Base-by-base conservation (phyloP, 2,113 vertebrate species). In the pig (Sus scrofa) region DNA sequence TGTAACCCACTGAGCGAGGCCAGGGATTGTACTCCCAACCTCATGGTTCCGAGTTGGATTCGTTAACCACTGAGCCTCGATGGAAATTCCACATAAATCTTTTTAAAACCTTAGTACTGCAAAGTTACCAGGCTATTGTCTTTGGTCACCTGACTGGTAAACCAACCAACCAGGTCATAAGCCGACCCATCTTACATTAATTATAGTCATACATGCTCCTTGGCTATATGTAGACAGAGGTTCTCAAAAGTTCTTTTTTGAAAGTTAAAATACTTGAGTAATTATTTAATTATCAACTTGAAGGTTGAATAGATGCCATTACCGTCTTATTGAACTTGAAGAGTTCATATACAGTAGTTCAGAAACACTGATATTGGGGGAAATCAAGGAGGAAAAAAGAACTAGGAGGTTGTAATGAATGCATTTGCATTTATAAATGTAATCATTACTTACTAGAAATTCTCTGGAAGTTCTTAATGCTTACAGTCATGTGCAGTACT, bases 271-370 rank as follows among this genome's bases (percentile, higher is more conserved):
- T 79, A 71, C 34, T 71, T 68, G 85, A 65, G 37, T 91, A 62
- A 65, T 81, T 91, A 87, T 78, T 94, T 87, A 94, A 84, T 58
- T 91, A 62, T 30, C 62, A 14, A 39, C 30, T 81, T 84, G 92
- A 84, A 86, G 71, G 68, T 62, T 60, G 82, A 85, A 39, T 20
- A 60, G 6, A 37, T 67, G 27, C 22, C 24, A 65, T 86, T 7
- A 79, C 26, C 11, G 78, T 75, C 50, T 92, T 52, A 34, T 13
- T 79, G 63, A 92, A 65, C 62, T n/a, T 65, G 22, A 92, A 87
- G 24, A 15, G 22, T 92, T 89, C 90, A 16, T 90, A 30, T 90
- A 18, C 10, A 84, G 19, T 90, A 71, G 30, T 96, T 86, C 90
- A 91, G 52, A 91, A 94, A 92, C 15, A 70, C 54, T 82, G 50